Evolutionary conservation across 2,797 vertebrate species (phyloP).

Genomic region (Girardinus metallicus): DNA sequence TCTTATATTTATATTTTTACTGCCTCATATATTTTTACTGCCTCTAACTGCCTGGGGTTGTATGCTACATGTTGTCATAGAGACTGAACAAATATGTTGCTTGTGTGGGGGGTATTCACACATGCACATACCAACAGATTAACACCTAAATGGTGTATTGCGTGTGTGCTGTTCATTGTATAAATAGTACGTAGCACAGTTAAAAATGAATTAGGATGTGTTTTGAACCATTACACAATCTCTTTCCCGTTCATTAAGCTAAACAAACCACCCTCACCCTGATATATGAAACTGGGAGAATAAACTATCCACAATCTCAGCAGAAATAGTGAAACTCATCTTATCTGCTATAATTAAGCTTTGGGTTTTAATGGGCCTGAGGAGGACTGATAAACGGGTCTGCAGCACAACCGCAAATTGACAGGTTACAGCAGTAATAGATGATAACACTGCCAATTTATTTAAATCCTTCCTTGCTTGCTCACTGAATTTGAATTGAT

Average conservation of each 20-base stretch:
- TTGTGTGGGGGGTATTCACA: slow-evolving; percentile 42
- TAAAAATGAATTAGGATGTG: slow-evolving; percentile 18
- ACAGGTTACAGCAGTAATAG: slow-evolving; percentile 76
- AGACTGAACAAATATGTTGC: slow-evolving; percentile 55
- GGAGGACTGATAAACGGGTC: slow-evolving; percentile 72
- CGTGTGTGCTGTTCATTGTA: slow-evolving; percentile 34
- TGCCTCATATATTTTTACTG: background rate
- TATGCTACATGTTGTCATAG: slow-evolving; percentile 71
- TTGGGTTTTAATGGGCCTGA: slow-evolving; percentile 70
- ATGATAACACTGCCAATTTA: slow-evolving; percentile 83
- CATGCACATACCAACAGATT: slow-evolving; percentile 37
- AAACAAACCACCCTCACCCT: slow-evolving; percentile 33
- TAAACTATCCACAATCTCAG: slow-evolving; percentile 67
- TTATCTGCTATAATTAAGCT: slow-evolving; percentile 73
- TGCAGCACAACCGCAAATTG: slow-evolving; percentile 77
- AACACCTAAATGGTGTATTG: slow-evolving; percentile 44
- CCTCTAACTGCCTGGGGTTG: slow-evolving; percentile 48
- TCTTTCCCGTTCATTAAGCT: slow-evolving; percentile 43
- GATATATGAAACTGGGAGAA: slow-evolving; percentile 33
- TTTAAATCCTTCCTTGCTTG: slow-evolving; percentile 81
- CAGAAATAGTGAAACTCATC: slow-evolving; percentile 66
- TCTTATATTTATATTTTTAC: no score
- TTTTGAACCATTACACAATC: slow-evolving; percentile 24
- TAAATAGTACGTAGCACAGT: slow-evolving; percentile 47
- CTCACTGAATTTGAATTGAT: slow-evolving; percentile 80